Evolutionary conservation across 2,113 vertebrate genomes (phyloP), one percentile per base, ranked within the genome.

Genomic region (Zingel zingel): DNA sequence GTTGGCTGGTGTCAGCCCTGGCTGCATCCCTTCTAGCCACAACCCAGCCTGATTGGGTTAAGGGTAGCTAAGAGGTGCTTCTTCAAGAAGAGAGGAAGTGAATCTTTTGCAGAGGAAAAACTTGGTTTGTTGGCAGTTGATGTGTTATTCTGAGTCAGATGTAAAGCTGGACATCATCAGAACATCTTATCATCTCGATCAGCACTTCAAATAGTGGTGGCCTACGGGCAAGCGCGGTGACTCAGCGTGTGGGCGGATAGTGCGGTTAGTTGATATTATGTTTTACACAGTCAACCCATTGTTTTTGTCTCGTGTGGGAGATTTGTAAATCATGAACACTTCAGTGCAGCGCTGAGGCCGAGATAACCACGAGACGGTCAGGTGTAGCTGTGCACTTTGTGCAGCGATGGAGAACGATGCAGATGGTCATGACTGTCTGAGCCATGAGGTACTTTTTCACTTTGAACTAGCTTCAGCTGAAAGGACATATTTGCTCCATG

Each of bases 321-420:
- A 79, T 81, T 74, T 81, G 19, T 63, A 53, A 65, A 69, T 73
- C 76, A 57, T 75, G 33, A 70, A 66, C 51, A 59, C 51, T 50
- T 30, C 11, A 21, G 3, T 30, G 59, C 64, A 33, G 45, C 1
- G 18, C 50, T 10, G 71, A 71, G 39, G 65, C 21, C 9, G 15
- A 56, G 73, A 77, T 56, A 63, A 82, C 80, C 86, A 87, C 81
- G 64, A 86, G 86, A 82, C 73, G 27, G 47, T 81, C 79, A 84
- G 82, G 78, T 62, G 81, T 73, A 63, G 19, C 45, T 39, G 43
- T 9, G 23, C 6, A 48, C 79, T 80, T 33, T 70, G 58, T 70
- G 66, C 77, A 77, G 27, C 3, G 18, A 64, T 67, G 83, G 61
- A 72, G 79, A 71, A 51, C 53, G 64, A 54, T 64, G 62, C 21